phyloP scores from a whole-genome alignment of 1,140 invertebrate species.

The Drosophila nannoptera region DNA sequence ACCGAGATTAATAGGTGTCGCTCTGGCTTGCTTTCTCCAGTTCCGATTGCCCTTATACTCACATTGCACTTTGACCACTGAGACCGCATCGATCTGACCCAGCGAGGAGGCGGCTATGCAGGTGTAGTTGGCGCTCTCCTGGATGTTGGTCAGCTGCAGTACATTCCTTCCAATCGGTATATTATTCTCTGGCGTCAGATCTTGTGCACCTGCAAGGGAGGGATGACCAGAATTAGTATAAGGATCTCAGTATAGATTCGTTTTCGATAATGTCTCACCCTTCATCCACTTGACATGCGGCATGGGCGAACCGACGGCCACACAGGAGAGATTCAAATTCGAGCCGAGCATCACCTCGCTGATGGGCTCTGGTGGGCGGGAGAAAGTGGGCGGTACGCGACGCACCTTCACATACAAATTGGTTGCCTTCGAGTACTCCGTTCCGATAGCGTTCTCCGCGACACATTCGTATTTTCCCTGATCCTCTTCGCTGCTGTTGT shows the following conservation, averaged over 20 bases:
- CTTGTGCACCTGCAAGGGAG: conserved; percentile 81
- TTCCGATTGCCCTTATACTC: conserved; percentile 76
- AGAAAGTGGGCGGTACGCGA: conserved; percentile 95
- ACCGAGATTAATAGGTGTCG: neutral
- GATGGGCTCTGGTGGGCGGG: conserved; percentile 89
- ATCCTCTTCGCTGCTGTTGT: conserved; percentile 92
- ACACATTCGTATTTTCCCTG: conserved; percentile 96
- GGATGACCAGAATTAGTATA: neutral
- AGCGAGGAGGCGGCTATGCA: conserved; percentile 96
- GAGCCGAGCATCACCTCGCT: conserved; percentile 94
- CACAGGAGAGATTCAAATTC: conserved; percentile 95
- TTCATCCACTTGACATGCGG: conserved; percentile 97
- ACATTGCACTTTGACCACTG: conserved; percentile 97
- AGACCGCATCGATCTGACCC: conserved; percentile 91
- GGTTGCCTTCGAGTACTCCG: conserved; percentile 94
- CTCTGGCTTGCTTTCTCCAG: too few species aligned
- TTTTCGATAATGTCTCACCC: conserved; percentile 80
- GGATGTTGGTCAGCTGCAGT: conserved; percentile 90
- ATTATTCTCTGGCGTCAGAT: conserved; percentile 91
- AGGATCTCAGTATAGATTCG: neutral
- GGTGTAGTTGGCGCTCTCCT: conserved; percentile 96
- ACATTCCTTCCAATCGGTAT: conserved; percentile 92
- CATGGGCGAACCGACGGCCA: conserved; percentile 98
- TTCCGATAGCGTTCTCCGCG: conserved; percentile 93
- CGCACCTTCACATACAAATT: conserved; percentile 97